A percentile compares a stretch with the other conserved stretches of the same genome.
Conservation (phyloP, 2,888 invertebrate genomes). For the Volucella zonaria region DNA sequence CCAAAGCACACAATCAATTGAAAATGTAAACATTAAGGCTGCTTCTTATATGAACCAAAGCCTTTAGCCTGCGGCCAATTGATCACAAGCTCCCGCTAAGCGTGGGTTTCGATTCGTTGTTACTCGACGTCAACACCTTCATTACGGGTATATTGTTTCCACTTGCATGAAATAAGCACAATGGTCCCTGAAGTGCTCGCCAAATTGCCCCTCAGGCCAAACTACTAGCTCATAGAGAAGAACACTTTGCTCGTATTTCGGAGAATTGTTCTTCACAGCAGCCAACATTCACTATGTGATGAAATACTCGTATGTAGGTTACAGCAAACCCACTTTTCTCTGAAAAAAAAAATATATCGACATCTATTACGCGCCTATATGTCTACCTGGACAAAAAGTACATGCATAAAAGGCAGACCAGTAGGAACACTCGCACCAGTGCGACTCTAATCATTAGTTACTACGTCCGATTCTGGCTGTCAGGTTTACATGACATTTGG, state of each 20-base stretch:
- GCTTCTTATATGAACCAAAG: conserved; percentile 60
- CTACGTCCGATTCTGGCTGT: conserved; percentile 32
- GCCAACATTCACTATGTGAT: conserved; percentile 7
- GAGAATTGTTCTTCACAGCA: conserved; percentile 9
- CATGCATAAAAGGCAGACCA: conserved; percentile 5
- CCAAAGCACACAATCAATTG: conserved; percentile 59
- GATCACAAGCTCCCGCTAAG: conserved; percentile 30
- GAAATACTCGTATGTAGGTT: conserved; percentile 38
- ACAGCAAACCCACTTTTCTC: conserved; percentile 36
- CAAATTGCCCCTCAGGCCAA: conserved; percentile 53
- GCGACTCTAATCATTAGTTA: conserved; percentile 49
- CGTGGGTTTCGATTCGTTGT: conserved; percentile 34
- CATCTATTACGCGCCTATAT: neutral
- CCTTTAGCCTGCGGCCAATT: conserved; percentile 37
- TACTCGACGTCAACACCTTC: conserved; percentile 42
- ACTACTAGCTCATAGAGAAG: conserved; percentile 40
- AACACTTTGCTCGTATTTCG: conserved; percentile 13
- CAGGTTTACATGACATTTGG: conserved; percentile 61
- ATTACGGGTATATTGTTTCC: conserved; percentile 38
- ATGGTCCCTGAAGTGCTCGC: conserved; percentile 61
- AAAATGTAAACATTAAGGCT: conserved; percentile 57
- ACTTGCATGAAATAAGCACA: conserved; percentile 54
- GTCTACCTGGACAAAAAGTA: neutral
- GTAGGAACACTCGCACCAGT: neutral
- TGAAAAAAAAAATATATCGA: conserved; percentile 15